Conservation (phyloP, 2,113 vertebrate species). For the Felis chaus region DNA sequence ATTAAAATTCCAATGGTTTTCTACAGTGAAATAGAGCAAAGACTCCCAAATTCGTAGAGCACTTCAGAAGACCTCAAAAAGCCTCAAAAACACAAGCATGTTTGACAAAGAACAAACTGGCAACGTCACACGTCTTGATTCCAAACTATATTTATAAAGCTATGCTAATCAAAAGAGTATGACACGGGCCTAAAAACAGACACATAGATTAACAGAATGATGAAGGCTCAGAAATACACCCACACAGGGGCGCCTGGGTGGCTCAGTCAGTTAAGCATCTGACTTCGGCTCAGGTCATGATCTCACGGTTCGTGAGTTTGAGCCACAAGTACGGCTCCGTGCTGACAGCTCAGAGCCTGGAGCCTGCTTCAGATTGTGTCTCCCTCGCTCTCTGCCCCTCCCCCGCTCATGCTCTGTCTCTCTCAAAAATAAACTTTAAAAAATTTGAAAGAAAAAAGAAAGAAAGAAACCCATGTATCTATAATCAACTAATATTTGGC, state of each 20-base stretch:
- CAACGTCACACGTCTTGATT: not conserved
- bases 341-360: too few species aligned
- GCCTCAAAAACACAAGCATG: not conserved
- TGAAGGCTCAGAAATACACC: not conserved
- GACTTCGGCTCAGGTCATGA: too few species aligned
- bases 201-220: not conserved
- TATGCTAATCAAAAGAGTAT: not conserved
- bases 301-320: too few species aligned
- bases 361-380: too few species aligned
- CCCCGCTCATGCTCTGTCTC: too few species aligned
- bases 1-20: not conserved
- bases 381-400: too few species aligned
- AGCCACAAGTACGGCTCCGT: too few species aligned
- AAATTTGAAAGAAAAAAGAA: not conserved
- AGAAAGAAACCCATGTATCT: not conserved
- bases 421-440: too few species aligned
- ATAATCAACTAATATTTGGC: not conserved
- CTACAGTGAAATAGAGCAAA: not conserved
- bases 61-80: not conserved
- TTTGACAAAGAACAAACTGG: not conserved
- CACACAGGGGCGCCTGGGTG: too few species aligned
- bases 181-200: not conserved
- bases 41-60: not conserved
- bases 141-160: not conserved
- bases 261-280: too few species aligned